These are phyloP conservation scores for Augochlorella aurata DNA, from an alignment of 2,888 invertebrate genomes.

Conservation along the genomic window DNA sequence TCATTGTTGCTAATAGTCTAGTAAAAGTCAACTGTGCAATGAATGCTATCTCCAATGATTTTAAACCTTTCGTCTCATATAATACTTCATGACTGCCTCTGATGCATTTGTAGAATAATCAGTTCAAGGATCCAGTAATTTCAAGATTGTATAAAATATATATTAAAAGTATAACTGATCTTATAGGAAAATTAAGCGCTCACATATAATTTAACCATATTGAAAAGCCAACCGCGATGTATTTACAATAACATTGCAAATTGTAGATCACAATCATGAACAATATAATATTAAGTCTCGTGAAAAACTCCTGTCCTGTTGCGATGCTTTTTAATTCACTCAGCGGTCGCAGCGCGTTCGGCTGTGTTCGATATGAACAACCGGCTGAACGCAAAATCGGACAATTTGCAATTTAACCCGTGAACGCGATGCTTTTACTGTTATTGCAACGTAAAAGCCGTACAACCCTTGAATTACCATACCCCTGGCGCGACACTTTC, in stretches of 20 bases:
- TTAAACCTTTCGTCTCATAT: too few species aligned
- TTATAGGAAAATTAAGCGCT: too few species aligned
- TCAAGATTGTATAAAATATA: background rate
- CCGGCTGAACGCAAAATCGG: constrained; percentile 53
- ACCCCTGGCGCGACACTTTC: constrained; percentile 35
- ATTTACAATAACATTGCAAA: too few species aligned
- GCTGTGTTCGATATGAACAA: constrained; percentile 38
- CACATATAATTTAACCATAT: too few species aligned
- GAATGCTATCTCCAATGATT: too few species aligned
- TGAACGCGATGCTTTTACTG: constrained; percentile 66
- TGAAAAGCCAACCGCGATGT: too few species aligned
- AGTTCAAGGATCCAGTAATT: background rate
- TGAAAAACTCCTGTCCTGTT: background rate
- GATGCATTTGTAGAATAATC: background rate
- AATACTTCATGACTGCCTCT: background rate
- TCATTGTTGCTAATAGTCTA: too few species aligned
- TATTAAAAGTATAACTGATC: too few species aligned
- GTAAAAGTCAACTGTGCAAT: too few species aligned
- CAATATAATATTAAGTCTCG: background rate
- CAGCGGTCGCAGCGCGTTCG: constrained; percentile 1
- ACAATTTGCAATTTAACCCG: constrained; percentile 67
- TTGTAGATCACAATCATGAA: background rate
- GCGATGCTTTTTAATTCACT: background rate
- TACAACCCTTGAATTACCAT: constrained; percentile 67
- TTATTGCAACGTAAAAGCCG: constrained; percentile 72